Evolutionary conservation across 1,140 invertebrate species (phyloP), one percentile per base, ranked within the genome.

Genomic region (Liolophura sinensis): DNA sequence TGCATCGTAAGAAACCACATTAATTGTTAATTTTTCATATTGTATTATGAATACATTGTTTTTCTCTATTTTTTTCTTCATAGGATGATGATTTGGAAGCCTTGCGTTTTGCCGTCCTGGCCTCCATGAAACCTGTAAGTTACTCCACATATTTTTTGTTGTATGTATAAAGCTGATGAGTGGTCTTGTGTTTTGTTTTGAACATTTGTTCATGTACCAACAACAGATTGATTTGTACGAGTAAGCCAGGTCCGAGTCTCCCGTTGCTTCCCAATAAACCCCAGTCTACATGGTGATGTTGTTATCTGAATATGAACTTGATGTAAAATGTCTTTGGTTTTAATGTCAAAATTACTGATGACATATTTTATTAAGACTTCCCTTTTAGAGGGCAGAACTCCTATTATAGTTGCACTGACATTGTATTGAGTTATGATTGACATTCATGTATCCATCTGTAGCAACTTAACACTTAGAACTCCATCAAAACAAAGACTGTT

Each of bases 61-160:
- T 27, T 4, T 31, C 46, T 31, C 5, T 49, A 46, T 54, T 65
- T 48, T 47, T 40, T 20, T 52, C 11, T 60, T 65, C 66, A 46
- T 64, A 77, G 75, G 73, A 75, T 70, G 75, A 77, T 60, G 75
- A 77, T 67, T 66, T 77, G 24, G 66, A 67, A 60, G 69, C 70
- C 50, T 62, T 77, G n/a, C 62, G 73, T 48, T 60, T 64, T 24
- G 75, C 75, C 64, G 75, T 72, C 12, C 62, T 77, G 47, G 70
- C 70, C 31, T 74, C 75, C 50, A 61, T 75, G 48, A 77, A 75
- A 67, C 65, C 60, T 22, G 75, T 75, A 71, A 67, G 66, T 61
- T 15, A n/a, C 22, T 47, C 15, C 6, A 46, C 27, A 56, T 48
- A 14, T 47, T 3, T 7, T 48, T 16, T 40, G 18, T 1, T 20